phyloP scores from a whole-genome alignment of 2,797 vertebrate species.

The Masticophis lateralis region DNA sequence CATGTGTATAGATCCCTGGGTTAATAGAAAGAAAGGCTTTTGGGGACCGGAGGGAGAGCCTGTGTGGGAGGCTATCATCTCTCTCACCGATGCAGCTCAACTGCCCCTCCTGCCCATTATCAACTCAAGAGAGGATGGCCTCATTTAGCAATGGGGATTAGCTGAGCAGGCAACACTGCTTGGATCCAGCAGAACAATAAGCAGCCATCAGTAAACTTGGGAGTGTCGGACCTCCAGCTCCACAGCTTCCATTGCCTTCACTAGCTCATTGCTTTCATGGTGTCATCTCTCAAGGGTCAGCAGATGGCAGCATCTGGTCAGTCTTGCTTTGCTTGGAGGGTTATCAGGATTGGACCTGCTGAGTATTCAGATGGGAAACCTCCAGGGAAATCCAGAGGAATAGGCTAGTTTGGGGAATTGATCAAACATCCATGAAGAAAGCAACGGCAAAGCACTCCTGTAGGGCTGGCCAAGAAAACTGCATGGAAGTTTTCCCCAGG shows the following conservation, averaged over 20 bases:
- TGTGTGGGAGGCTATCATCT: neutral
- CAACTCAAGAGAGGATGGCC: slow-evolving; percentile 1
- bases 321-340: neutral
- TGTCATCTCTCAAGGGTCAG: neutral
- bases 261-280: neutral
- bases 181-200: slow-evolving; percentile 2
- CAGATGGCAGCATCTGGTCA: neutral
- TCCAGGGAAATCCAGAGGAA: neutral
- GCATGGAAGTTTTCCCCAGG: neutral
- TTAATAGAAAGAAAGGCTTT: slow-evolving; percentile 32
- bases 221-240: neutral
- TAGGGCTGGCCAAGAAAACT: neutral
- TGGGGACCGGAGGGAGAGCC: neutral
- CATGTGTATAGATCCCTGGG: slow-evolving; percentile 29
- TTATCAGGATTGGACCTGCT: neutral
- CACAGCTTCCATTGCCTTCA: neutral
- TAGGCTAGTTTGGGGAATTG: neutral
- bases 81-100: neutral
- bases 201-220: neutral
- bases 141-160: neutral
- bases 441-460: neutral
- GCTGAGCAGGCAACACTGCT: neutral
- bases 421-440: neutral
- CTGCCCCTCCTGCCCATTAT: neutral
- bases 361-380: neutral